Evolutionary conservation across 2,113 vertebrate genomes (phyloP).

Genomic region (Hippotragus niger): DNA sequence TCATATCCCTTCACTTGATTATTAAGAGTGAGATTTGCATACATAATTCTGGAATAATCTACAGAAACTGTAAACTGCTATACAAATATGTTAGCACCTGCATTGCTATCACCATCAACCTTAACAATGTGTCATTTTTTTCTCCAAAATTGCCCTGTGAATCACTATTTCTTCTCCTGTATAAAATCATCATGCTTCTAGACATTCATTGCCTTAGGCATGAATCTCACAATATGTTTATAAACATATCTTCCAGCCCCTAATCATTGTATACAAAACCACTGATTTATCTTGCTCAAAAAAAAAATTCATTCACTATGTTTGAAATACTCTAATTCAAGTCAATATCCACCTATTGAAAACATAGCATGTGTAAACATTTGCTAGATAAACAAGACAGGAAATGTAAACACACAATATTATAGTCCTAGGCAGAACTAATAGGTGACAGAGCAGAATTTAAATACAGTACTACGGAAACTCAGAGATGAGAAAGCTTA

Average conservation of each 20-base stretch:
- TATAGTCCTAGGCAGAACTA: not conserved
- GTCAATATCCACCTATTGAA: not conserved
- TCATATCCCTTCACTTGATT: not conserved
- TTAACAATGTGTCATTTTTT: not conserved
- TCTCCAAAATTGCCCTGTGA: not conserved
- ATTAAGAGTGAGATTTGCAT: not conserved
- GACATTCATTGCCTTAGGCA: not conserved
- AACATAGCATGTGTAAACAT: not conserved
- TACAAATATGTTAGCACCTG: not conserved
- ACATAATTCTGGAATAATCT: not conserved
- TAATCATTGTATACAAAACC: not conserved
- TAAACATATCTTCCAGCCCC: not conserved
- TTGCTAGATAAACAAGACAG: not conserved
- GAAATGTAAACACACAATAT: not conserved
- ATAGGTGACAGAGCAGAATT: not conserved
- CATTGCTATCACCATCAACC: not conserved
- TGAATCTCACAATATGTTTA: not conserved
- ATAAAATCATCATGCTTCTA: not conserved
- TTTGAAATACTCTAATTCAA: not conserved
- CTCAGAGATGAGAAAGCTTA: not conserved
- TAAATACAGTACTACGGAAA: not conserved
- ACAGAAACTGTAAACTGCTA: slow-evolving; percentile 11
- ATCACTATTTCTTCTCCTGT: not conserved
- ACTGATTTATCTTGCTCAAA: not conserved
- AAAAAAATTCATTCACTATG: not conserved